Evolutionary conservation across 2,797 vertebrate species (phyloP).

Genomic region (Nasua narica): DNA sequence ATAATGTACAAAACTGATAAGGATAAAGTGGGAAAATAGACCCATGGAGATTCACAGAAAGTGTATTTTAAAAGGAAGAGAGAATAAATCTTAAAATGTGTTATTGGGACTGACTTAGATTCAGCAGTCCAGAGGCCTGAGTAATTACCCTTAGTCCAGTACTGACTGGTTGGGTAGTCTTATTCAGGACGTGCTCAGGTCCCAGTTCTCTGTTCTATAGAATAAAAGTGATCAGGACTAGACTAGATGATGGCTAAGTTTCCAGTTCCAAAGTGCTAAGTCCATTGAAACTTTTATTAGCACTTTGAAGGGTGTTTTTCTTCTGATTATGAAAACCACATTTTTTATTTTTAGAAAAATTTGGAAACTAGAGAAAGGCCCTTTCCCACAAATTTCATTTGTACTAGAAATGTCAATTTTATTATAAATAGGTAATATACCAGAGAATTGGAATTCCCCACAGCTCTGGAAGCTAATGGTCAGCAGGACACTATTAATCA

Average conservation of each 20-base stretch:
- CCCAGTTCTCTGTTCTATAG: neutral
- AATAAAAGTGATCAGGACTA: neutral
- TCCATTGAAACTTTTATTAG: neutral
- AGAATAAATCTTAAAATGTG: neutral
- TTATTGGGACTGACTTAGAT: neutral
- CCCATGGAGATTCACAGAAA: neutral
- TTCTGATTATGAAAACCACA: neutral
- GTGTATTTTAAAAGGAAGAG: neutral
- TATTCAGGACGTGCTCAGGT: neutral
- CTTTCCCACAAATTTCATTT: neutral
- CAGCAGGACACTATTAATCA: neutral
- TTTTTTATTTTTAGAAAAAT: slow-evolving; percentile 2
- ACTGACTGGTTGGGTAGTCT: neutral
- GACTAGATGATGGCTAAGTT: neutral
- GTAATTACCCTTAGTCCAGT: neutral
- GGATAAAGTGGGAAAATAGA: neutral
- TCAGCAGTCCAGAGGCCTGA: neutral
- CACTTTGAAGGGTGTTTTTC: neutral
- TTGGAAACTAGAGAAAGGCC: neutral
- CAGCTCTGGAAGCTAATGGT: neutral
- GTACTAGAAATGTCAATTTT: neutral
- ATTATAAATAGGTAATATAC: neutral
- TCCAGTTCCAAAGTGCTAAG: neutral
- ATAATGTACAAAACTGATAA: neutral
- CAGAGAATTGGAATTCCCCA: neutral